Evolutionary conservation across 1,140 invertebrate genomes (phyloP).

Genomic region (Tetragonula clypearis): DNA sequence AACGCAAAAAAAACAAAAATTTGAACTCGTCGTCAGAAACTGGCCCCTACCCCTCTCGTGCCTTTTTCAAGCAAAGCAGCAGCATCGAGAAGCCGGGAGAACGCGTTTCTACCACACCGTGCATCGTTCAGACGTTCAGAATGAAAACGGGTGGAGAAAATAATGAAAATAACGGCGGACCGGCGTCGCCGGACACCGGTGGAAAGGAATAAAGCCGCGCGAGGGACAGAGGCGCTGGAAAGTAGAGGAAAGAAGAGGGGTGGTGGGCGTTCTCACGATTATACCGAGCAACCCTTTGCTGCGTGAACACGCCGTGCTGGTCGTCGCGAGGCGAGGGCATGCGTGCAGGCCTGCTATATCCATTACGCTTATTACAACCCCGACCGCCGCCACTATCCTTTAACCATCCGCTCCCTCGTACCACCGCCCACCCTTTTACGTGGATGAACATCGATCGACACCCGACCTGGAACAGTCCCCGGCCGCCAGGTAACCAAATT

Average conservation of each 20-base stretch:
- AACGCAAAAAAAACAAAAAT: too few relatives aligned
- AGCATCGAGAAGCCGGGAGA: neutral
- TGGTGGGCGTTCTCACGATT: slow-evolving; percentile 65
- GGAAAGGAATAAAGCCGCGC: slow-evolving; percentile 36
- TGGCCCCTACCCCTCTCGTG: neutral
- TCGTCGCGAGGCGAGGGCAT: slow-evolving; percentile 63
- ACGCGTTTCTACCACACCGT: neutral
- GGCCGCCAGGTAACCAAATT: slow-evolving; percentile 69
- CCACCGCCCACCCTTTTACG: slow-evolving; percentile 79
- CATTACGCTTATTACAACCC: slow-evolving; percentile 72
- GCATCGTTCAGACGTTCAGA: slow-evolving; percentile 24
- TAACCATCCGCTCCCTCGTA: slow-evolving; percentile 70
- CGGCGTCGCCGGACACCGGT: slow-evolving; percentile 37
- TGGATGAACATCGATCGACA: slow-evolving; percentile 80
- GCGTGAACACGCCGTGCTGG: slow-evolving; percentile 59
- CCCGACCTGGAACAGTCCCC: slow-evolving; percentile 70
- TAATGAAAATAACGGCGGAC: slow-evolving; percentile 49
- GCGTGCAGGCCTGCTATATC: slow-evolving; percentile 68
- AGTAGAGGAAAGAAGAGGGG: neutral
- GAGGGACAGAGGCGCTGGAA: neutral
- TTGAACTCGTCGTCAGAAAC: too few relatives aligned
- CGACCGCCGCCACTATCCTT: slow-evolving; percentile 64
- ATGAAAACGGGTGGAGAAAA: slow-evolving; percentile 30
- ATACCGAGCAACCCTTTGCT: slow-evolving; percentile 68
- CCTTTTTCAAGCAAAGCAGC: neutral